These are phyloP conservation scores for Felis catus DNA, from an alignment of 2,113 vertebrate genomes.

Conservation along the genomic window F.catus_Fca126_mat1.0 CM031419.1:156888001-156888500, in stretches of 20 bases:
- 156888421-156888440: too few species aligned
- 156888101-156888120: background rate
- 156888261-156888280: too few species aligned
- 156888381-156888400: too few species aligned
- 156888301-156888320: too few species aligned
- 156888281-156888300: too few species aligned
- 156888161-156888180: background rate
- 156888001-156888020: background rate
- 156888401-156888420: too few species aligned
- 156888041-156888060: background rate
- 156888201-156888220: background rate
- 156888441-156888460: too few species aligned
- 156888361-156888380: too few species aligned
- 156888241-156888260: background rate
- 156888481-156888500: background rate
- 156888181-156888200: background rate
- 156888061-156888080: slow-evolving; percentile 7
- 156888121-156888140: background rate
- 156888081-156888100: background rate
- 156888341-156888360: too few species aligned
- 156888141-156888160: background rate
- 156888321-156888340: too few species aligned
- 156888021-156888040: background rate
- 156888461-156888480: background rate
- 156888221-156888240: background rate